Percentiles rank a stretch among this genome's conserved stretches.
These are phyloP conservation scores for Leucopsar rothschildi DNA, from an alignment of 2,113 vertebrate species.

Conservation along the genomic window DNA sequence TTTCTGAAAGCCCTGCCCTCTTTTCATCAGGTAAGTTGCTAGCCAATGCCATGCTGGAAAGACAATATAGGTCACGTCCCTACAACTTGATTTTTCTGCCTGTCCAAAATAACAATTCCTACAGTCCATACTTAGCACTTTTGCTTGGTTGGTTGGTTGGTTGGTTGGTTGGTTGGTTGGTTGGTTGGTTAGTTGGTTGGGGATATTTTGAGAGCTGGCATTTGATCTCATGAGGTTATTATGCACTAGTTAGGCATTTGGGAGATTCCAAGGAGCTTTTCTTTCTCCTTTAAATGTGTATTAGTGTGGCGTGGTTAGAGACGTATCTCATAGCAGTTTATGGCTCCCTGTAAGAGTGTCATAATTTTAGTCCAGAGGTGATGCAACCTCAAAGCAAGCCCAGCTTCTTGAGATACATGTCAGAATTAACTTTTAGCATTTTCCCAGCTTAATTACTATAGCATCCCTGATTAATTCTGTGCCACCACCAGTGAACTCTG, in stretches of 20 bases:
- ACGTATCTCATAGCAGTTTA: background rate
- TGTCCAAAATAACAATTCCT: background rate
- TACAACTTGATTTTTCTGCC: background rate
- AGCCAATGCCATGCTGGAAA: background rate
- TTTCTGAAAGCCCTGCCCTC: background rate
- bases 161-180: background rate
- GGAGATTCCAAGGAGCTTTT: background rate
- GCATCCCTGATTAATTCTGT: background rate
- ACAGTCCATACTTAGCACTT: background rate
- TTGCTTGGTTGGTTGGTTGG: too few relatives aligned
- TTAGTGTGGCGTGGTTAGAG: background rate
- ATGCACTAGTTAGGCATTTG: background rate
- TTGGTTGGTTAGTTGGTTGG: background rate
- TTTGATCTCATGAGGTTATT: background rate
- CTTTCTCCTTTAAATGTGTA: background rate
- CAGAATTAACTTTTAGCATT: background rate
- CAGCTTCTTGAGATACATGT: background rate
- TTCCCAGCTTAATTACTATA: background rate
- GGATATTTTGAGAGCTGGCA: fast-evolving
- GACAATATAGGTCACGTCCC: background rate
- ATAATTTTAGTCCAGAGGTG: background rate
- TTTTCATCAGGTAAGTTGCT: background rate
- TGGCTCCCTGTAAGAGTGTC: background rate
- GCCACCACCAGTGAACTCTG: background rate
- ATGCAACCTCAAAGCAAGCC: background rate